phyloP scores from a whole-genome alignment of 2,888 invertebrate genomes.

The Drosophila austrosaltans region DNA sequence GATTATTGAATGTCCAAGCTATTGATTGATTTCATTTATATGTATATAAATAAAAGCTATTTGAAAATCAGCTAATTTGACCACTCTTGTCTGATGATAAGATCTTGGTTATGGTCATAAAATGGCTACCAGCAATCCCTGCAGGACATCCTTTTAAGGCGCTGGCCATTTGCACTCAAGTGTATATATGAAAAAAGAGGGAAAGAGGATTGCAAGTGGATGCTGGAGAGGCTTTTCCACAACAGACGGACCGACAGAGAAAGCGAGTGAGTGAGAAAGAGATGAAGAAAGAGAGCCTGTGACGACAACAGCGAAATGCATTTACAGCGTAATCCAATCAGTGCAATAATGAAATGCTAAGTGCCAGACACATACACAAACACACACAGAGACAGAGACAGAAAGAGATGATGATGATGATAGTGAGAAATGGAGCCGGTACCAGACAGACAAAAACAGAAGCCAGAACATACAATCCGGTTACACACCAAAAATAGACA shows the following conservation, averaged over 20 bases:
- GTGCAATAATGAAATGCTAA: slow-evolving; percentile 65
- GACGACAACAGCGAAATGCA: slow-evolving; percentile 55
- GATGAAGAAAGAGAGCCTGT: slow-evolving; percentile 7
- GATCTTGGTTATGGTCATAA: neutral
- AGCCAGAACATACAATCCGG: slow-evolving; percentile 2
- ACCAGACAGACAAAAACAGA: slow-evolving; percentile 5
- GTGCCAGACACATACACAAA: slow-evolving; percentile 44
- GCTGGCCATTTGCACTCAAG: slow-evolving; percentile 22
- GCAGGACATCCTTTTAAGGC: slow-evolving; percentile 13
- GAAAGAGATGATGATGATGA: neutral
- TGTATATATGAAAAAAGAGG: slow-evolving; percentile 1
- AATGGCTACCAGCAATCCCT: neutral
- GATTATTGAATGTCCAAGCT: no score
- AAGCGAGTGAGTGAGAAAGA: neutral
- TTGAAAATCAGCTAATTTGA: neutral
- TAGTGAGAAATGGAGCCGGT: no score
- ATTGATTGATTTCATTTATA: no score
- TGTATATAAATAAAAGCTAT: neutral
- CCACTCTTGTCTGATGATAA: neutral
- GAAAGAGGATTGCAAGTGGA: slow-evolving; percentile 5
- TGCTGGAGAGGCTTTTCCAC: slow-evolving; percentile 11
- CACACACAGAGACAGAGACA: slow-evolving; percentile 3
- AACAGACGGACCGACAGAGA: slow-evolving; percentile 4
- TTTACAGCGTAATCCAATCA: slow-evolving; percentile 73
- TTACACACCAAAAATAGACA: slow-evolving; percentile 7